phyloP scores from a whole-genome alignment of 2,797 vertebrate species.

The Hippoglossus hippoglossus region DNA sequence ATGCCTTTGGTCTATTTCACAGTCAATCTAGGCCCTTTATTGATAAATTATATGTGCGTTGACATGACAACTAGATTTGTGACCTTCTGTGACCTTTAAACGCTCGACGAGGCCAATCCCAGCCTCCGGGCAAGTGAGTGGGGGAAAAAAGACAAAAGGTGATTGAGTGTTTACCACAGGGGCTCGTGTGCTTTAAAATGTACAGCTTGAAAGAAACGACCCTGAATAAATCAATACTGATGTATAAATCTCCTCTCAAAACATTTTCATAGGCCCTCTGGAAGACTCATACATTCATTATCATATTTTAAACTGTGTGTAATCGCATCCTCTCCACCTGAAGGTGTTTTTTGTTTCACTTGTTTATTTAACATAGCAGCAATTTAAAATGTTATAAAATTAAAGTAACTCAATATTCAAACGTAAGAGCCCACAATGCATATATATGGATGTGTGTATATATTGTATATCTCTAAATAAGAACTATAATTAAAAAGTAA shows the following conservation, averaged over 20 bases:
- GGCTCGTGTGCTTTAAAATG: conserved; percentile 20
- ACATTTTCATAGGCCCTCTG: conserved; percentile 15
- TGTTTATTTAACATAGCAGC: too few species aligned
- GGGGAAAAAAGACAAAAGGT: conserved; percentile 14
- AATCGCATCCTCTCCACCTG: background rate
- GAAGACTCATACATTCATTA: conserved; percentile 13
- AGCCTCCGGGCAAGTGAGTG: background rate
- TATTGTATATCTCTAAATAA: background rate
- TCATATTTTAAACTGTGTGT: background rate
- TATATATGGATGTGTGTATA: background rate
- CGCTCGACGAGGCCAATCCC: background rate
- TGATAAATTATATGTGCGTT: conserved; percentile 20
- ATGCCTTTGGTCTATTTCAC: background rate
- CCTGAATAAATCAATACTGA: conserved; percentile 32
- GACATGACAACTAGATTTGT: conserved; percentile 17
- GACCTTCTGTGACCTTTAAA: conserved; percentile 35
- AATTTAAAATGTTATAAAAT: background rate
- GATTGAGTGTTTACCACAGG: conserved; percentile 9
- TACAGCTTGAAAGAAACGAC: conserved; percentile 9
- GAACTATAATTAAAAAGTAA: background rate
- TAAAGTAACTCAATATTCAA: background rate
- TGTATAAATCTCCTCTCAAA: conserved; percentile 9
- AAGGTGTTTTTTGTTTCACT: background rate
- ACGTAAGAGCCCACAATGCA: background rate
- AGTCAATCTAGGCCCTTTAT: conserved; percentile 6